Evolutionary conservation across 2,888 invertebrate genomes (phyloP).

Genomic region (Galerucella calmariensis): DNA sequence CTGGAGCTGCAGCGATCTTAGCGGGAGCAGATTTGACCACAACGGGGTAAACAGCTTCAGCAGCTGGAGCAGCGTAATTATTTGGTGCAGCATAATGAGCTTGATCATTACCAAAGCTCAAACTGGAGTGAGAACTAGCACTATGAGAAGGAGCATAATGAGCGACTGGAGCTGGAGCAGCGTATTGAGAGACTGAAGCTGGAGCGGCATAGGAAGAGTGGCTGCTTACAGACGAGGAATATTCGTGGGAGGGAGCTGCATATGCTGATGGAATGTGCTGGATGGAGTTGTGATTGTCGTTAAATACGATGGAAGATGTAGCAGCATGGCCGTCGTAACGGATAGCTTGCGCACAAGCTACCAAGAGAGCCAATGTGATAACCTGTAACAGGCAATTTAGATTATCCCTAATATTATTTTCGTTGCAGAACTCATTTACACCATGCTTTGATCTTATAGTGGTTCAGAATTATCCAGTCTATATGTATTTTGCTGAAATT

Average conservation of each 20-base stretch:
- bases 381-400: conserved; percentile 48
- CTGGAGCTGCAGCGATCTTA: conserved; percentile 32
- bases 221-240: conserved; percentile 28
- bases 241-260: conserved; percentile 32
- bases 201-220: conserved; percentile 20
- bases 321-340: conserved; percentile 46
- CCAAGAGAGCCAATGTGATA: conserved; percentile 58
- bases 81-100: conserved; percentile 29
- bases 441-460: too few species aligned
- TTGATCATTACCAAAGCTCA: background rate
- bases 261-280: conserved; percentile 45
- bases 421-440: too few species aligned
- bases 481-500: too few species aligned
- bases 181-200: conserved; percentile 23
- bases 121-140: conserved; percentile 7
- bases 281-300: conserved; percentile 49
- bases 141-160: conserved; percentile 26
- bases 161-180: conserved; percentile 5
- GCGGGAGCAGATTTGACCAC: conserved; percentile 15
- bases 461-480: too few species aligned
- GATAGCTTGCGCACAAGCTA: conserved; percentile 63
- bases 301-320: conserved; percentile 49
- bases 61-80: background rate
- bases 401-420: too few species aligned
- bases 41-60: conserved; percentile 23